Percentiles rank a stretch among this genome's conserved stretches.
Evolutionary conservation across 2,797 vertebrate species (phyloP).

Genomic region (Onychomys torridus): DNA sequence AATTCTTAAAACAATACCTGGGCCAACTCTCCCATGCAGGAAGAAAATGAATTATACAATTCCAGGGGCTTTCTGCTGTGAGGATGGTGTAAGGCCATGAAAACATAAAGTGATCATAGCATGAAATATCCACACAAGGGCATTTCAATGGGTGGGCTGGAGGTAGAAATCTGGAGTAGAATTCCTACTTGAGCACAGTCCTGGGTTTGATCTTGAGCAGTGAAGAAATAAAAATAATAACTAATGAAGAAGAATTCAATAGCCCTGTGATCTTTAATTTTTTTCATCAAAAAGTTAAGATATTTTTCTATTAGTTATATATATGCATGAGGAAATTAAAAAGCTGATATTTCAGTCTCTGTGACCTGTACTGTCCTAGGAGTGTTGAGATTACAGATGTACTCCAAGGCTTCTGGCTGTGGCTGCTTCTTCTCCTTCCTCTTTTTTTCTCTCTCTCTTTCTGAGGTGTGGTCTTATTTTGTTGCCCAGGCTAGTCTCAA

Average conservation of each 20-base stretch:
- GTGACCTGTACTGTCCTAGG: not conserved
- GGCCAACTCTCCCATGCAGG: fast-evolving
- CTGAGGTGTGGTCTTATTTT: not conserved
- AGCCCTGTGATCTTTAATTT: not conserved
- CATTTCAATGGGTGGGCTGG: not conserved
- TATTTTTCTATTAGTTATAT: not conserved
- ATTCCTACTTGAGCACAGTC: not conserved
- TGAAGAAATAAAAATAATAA: not conserved
- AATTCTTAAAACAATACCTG: not conserved
- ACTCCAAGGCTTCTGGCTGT: not conserved
- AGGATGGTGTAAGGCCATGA: not conserved
- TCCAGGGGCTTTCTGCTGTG: not conserved
- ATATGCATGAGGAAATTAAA: not conserved
- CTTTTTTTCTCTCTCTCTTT: not conserved
- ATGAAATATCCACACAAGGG: not conserved
- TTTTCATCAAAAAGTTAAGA: not conserved
- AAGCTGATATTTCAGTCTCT: not conserved
- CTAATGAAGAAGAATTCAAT: not conserved
- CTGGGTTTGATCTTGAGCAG: not conserved
- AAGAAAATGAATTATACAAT: not conserved
- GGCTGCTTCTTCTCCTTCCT: no score
- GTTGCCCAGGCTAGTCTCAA: not conserved
- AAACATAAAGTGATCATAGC: not conserved
- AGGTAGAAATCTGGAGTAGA: not conserved
- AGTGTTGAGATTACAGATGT: not conserved